Evolutionary conservation across 30 jellyfish, hydroid and myxozoan species (phyloP).

Genomic region (Aurelia sp.): DNA sequence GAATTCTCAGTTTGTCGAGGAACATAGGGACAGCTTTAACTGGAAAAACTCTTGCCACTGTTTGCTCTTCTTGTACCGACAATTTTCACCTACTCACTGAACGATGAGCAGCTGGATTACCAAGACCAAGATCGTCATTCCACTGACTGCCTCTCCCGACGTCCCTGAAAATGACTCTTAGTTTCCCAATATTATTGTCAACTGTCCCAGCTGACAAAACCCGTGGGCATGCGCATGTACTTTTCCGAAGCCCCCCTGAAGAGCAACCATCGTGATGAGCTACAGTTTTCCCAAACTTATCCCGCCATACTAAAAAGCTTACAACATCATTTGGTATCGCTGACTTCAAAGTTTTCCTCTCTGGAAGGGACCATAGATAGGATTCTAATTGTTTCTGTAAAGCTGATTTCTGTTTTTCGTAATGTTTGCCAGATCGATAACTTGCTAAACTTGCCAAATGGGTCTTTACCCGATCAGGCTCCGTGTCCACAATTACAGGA

Average conservation of each 20-base stretch:
- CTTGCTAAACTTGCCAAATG: background rate
- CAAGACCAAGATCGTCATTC: too few species aligned
- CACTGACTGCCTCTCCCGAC: too few species aligned
- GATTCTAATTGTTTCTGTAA: slow-evolving; percentile 13
- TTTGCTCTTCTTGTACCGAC: too few species aligned
- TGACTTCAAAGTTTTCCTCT: background rate
- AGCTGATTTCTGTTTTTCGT: background rate
- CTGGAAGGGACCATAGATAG: background rate
- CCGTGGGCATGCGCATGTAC: too few species aligned
- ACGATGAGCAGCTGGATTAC: too few species aligned
- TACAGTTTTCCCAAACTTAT: background rate
- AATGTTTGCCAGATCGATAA: slow-evolving; percentile 1
- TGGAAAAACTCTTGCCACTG: too few species aligned
- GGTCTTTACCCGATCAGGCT: background rate
- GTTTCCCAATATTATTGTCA: too few species aligned
- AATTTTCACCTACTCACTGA: too few species aligned
- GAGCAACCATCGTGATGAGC: background rate
- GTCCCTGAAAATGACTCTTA: too few species aligned
- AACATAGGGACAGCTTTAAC: too few species aligned
- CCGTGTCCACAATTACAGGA: background rate
- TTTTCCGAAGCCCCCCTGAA: background rate
- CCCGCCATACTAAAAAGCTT: slow-evolving; percentile 8
- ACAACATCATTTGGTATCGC: background rate
- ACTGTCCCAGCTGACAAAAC: too few species aligned
- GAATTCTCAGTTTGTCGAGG: too few species aligned